Evolutionary conservation across 1,140 invertebrate species (phyloP).

Genomic region (Nasonia vitripennis): DNA sequence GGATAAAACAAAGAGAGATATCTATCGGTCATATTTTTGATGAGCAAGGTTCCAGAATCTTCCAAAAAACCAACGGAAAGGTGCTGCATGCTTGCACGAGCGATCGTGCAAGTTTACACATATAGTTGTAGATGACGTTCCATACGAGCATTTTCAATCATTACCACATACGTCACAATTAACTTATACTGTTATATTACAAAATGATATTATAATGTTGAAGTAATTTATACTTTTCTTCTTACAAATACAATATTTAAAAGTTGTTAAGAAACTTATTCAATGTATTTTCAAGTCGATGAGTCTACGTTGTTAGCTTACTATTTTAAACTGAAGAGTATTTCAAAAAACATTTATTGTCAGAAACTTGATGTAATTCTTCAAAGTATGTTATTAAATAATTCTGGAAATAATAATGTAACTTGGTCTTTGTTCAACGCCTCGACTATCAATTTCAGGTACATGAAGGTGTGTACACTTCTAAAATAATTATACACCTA

Average conservation of each 20-base stretch:
- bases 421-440: neutral
- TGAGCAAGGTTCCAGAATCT: constrained; percentile 34
- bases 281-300: constrained; percentile 36
- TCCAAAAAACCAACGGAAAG: constrained; percentile 20
- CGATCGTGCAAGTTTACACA: constrained; percentile 14
- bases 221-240: constrained; percentile 39
- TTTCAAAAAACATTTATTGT: constrained; percentile 38
- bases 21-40: constrained; percentile 48
- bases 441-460: neutral
- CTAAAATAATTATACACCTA: no score
- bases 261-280: constrained; percentile 37
- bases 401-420: constrained; percentile 39
- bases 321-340: constrained; percentile 37
- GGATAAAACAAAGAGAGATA: constrained; percentile 27
- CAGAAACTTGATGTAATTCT: constrained; percentile 45
- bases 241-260: constrained; percentile 31
- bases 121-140: neutral
- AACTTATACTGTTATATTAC: constrained; percentile 29
- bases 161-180: constrained; percentile 23
- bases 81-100: constrained; percentile 30
- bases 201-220: constrained; percentile 32
- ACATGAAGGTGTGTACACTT: neutral
- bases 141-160: constrained; percentile 29
- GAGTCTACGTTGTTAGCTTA: constrained; percentile 34
- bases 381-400: constrained; percentile 45